Evolutionary conservation across 2,888 invertebrate genomes (phyloP).

Genomic region (Pterostichus madidus): DNA sequence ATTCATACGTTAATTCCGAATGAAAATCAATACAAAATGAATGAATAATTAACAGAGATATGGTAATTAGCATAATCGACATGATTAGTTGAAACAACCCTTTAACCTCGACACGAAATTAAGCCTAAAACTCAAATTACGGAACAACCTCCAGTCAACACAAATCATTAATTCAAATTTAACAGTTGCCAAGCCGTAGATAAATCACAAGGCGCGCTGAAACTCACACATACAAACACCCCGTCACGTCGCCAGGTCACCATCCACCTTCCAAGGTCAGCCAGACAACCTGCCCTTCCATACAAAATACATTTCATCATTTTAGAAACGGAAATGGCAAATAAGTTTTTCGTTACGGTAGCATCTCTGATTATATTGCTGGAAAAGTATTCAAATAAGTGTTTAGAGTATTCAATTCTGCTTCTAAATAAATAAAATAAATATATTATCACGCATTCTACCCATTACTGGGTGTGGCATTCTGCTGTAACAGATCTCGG

Average conservation of each 20-base stretch:
- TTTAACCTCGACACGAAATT: conserved; percentile 35
- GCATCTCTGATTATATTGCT: no score
- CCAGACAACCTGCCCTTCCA: background rate
- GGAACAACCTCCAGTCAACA: conserved; percentile 15
- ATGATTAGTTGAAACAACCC: conserved; percentile 49
- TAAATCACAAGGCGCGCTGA: conserved; percentile 28
- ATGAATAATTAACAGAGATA: conserved; percentile 33
- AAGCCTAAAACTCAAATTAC: conserved; percentile 46
- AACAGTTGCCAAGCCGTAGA: conserved; percentile 26
- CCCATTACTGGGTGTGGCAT: no score
- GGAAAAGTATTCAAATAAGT: no score
- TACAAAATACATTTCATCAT: no score
- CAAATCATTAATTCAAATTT: conserved; percentile 48
- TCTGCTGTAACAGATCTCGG: no score
- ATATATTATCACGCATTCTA: no score
- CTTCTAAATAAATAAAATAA: no score
- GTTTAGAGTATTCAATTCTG: no score
- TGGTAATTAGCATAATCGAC: conserved; percentile 28
- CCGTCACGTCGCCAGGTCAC: background rate
- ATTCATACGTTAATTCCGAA: background rate
- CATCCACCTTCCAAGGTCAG: background rate
- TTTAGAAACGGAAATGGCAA: no score
- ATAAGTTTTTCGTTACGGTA: no score
- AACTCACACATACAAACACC: background rate
- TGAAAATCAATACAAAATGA: conserved; percentile 34